Base-by-base conservation (phyloP, 2,888 invertebrate genomes). In the Amiota minor region DNA sequence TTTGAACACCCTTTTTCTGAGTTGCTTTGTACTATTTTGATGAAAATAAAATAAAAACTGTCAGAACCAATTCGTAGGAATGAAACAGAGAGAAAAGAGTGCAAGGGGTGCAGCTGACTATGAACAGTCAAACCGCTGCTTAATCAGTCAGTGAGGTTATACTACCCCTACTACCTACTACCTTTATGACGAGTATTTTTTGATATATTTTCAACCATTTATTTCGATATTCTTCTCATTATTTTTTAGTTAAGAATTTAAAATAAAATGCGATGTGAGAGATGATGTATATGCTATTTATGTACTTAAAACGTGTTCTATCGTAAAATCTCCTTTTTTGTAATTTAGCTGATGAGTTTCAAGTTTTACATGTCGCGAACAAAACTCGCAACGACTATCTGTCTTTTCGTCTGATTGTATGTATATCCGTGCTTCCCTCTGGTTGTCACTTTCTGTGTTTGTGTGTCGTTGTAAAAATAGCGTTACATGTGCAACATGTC, bases 241-340 rank as follows among this genome's bases (percentile, higher is more conserved):
- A 35, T 16, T 47, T 59, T 59, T 65, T 49, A 49, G 47, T n/a
- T 53, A 68, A 50, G 55, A 71, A 71, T 50, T 71, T 71, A 71
- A 71, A 71, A 18, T 14, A 50, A 35, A 35, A 20, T 49, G 49
- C 50, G 16, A 35, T 1, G 23, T 10, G 53, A 14, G 53, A 10
- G 55, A 6, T 12, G 9, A 56, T n/a, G 56, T 45, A 35, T 18
- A 50, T n/a, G 23, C 45, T 73, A 76, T 68, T 64, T 73, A 75
- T 68, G 67, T 68, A 56, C 64, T 88, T 87, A 85, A 86, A 88
- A 87, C 88, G 89, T 88, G 88, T 85, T 86, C 85, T 88, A 88
- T 88, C 89, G 81, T 77, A 75, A 81, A 86, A 88, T 88, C 86
- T 87, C 77, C 74, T 81, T 76, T 72, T 70, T 62, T 70, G 77